Evolutionary conservation across 2,113 vertebrate genomes (phyloP).

Genomic region (Aegotheles bennettii): DNA sequence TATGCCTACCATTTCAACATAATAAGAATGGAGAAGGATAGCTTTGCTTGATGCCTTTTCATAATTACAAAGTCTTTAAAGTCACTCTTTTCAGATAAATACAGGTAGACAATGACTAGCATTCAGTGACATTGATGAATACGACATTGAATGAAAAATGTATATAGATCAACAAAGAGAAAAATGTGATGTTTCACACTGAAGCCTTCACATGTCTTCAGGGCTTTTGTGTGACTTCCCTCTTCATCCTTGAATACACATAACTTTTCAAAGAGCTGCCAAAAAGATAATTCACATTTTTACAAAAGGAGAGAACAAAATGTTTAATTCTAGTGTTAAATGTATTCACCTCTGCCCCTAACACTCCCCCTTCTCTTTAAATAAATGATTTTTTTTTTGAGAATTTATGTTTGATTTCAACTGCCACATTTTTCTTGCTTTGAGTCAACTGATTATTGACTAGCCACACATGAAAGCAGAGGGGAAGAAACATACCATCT

Average conservation of each 20-base stretch:
- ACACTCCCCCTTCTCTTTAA: neutral
- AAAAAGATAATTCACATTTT: conserved; percentile 41
- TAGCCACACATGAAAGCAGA: neutral
- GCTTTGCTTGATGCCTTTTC: conserved; percentile 47
- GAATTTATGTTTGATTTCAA: neutral
- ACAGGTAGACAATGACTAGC: conserved; percentile 28
- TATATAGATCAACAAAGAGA: conserved; percentile 14
- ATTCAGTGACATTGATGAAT: conserved; percentile 56
- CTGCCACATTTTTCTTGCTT: neutral
- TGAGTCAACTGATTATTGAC: neutral
- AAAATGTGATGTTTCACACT: conserved; percentile 36
- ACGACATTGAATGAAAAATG: conserved; percentile 11
- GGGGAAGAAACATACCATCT: neutral
- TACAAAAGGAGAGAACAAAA: neutral
- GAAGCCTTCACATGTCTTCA: conserved; percentile 38
- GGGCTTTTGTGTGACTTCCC: conserved; percentile 48
- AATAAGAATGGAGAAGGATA: conserved; percentile 30
- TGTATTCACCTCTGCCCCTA: neutral
- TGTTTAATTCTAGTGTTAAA: conserved; percentile 51
- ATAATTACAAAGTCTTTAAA: conserved; percentile 61
- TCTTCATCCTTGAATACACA: conserved; percentile 47
- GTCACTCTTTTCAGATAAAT: conserved; percentile 38
- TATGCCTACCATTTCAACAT: conserved; percentile 18
- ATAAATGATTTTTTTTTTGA: neutral
- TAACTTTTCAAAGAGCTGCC: conserved; percentile 49